Evolutionary conservation across 2,888 invertebrate species (phyloP).

Genomic region (Synanthedon andrenaeformis): DNA sequence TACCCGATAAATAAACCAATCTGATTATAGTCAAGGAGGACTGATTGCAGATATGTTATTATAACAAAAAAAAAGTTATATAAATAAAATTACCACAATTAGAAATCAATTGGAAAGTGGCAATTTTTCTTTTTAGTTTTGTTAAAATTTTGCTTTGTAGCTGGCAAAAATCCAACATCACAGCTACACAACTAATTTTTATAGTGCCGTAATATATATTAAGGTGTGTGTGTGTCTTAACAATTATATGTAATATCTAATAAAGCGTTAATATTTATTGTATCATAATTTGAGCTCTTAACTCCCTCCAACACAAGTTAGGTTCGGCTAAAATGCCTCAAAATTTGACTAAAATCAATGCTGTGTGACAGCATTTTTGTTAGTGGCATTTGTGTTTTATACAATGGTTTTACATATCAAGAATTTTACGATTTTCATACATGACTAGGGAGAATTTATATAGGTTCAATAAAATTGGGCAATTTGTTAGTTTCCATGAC

Average conservation of each 20-base stretch:
- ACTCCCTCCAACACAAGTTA: slow-evolving; percentile 6
- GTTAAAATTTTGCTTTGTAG: neutral
- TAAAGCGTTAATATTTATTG: slow-evolving; percentile 64
- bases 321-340: slow-evolving; percentile 8
- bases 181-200: neutral
- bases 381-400: neutral
- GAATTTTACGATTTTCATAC: neutral
- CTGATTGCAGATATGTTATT: too few relatives aligned
- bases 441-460: too few relatives aligned
- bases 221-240: slow-evolving; percentile 27
- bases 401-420: neutral
- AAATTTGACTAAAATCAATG: neutral
- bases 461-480: too few relatives aligned
- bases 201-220: slow-evolving; percentile 15
- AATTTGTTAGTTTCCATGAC: too few relatives aligned
- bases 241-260: slow-evolving; percentile 32
- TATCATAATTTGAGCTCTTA: slow-evolving; percentile 43
- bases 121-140: too few relatives aligned
- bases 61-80: too few relatives aligned
- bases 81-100: too few relatives aligned
- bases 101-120: too few relatives aligned
- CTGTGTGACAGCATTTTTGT: neutral
- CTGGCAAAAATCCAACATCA: neutral
- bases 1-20: too few relatives aligned
- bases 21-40: too few relatives aligned